These are phyloP conservation scores for Panurus biarmicus DNA, from an alignment of 2,113 vertebrate genomes.

Conservation along the genomic window DNA sequence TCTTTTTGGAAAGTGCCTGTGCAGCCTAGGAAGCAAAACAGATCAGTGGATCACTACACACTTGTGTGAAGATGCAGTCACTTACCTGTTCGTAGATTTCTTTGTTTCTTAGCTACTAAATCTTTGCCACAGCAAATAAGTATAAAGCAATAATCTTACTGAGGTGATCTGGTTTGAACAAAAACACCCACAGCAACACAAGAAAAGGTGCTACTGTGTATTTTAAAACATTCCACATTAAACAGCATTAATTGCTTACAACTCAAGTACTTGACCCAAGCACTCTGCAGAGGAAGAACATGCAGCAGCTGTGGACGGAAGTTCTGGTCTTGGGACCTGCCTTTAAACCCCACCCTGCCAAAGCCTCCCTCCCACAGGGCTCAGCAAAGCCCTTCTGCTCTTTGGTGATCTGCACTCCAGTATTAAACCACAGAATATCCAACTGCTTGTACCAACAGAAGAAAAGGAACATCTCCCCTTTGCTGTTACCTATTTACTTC, in stretches of 20 bases:
- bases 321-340: neutral
- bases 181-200: neutral
- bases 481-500: neutral
- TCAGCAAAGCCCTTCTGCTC: neutral
- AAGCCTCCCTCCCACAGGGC: neutral
- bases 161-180: neutral
- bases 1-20: neutral
- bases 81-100: neutral
- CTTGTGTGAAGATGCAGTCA: neutral
- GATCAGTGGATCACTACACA: neutral
- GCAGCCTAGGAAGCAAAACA: conserved; percentile 56
- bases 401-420: neutral
- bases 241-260: neutral
- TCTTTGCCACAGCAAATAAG: neutral
- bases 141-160: neutral
- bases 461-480: neutral
- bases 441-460: neutral
- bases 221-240: rapidly evolving
- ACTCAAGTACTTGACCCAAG: neutral
- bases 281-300: neutral
- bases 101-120: neutral
- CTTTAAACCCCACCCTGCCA: neutral
- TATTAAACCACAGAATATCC: neutral
- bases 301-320: neutral
- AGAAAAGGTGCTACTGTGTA: neutral